Base-by-base conservation (phyloP, 2,113 vertebrate genomes). In the Myodes glareolus region DNA sequence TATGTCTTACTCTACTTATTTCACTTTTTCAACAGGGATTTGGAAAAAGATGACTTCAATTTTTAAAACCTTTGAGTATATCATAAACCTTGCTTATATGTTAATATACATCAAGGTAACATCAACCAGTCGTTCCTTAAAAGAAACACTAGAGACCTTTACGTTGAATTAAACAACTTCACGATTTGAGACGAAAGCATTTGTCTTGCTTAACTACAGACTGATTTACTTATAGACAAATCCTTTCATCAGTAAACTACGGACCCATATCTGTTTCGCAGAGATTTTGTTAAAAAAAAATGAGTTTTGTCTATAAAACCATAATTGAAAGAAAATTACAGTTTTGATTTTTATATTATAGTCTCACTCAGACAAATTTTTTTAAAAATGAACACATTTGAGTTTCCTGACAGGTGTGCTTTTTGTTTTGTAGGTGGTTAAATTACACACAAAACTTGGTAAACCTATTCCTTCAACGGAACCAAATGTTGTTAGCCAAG, bases 391-490 rank as follows among this genome's bases (percentile, higher is more conserved):
- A 91, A 3, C 5, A 36, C 47, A 36, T 31, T 92, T 92, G 76
- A 94, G 86, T 94, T 94, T 96, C 65, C 92, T 96, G 72, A 97
- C 94, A 95, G 72, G 80, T 96, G 76, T 96, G 17, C 65, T 94
- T 70, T 96, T 93, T 96, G 52, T 97, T 97, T 98, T 98, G 1
- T 86, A 99, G 99, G 99, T 99, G 93, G 99, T 99, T 91, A 99
- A 99, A 98, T 98, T 99, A 96, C 99, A 99, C 96, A 99, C 99
- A 96, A 99, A 99, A 98, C 99, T 99, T 77, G 99, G 99, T 94
- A 99, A 99, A 97, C 99, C 99, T 78, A 99, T 99, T 98, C 99
- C 99, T 90, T 99, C 99, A 10, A 99, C 99, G 33, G 99, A 99
- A 98, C 99, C 99, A 97, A 99, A 99, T 1, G 99, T 99, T 97